Evolutionary conservation across 2,113 vertebrate genomes (phyloP).

Genomic region (Penelope pileata): DNA sequence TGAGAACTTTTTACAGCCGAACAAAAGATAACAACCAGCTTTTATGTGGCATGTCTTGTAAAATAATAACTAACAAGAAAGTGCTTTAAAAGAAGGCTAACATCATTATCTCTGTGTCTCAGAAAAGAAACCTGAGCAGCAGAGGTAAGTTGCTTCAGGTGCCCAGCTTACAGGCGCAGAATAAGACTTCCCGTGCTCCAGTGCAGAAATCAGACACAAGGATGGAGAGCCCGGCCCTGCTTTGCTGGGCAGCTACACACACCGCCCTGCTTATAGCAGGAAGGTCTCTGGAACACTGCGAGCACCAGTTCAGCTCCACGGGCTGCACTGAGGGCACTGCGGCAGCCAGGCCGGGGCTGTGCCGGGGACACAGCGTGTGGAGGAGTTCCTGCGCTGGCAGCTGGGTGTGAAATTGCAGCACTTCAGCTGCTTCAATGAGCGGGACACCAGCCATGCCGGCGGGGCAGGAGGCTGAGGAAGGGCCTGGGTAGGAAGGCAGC

Average conservation of each 20-base stretch:
- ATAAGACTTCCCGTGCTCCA: background rate
- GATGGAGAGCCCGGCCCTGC: background rate
- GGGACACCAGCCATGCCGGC: fast-evolving
- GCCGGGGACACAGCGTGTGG: background rate
- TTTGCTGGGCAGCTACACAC: background rate
- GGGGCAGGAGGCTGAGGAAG: background rate
- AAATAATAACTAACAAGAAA: background rate
- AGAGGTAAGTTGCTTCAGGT: background rate
- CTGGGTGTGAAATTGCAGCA: conserved; percentile 64
- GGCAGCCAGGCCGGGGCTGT: background rate
- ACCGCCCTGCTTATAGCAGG: background rate
- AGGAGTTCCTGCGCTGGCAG: conserved; percentile 18
- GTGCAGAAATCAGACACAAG: background rate
- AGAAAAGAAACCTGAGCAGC: background rate
- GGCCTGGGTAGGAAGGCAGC: background rate
- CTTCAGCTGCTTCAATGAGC: background rate
- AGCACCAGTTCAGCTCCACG: background rate
- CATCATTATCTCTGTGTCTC: background rate
- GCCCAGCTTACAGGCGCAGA: background rate
- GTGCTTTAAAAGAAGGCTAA: background rate
- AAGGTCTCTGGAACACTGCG: background rate
- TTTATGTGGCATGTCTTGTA: background rate
- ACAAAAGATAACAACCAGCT: background rate
- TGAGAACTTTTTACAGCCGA: background rate
- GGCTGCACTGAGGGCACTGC: fast-evolving